Base-by-base conservation (phyloP, 2,888 invertebrate species). In the Fabriciana adippe region DNA sequence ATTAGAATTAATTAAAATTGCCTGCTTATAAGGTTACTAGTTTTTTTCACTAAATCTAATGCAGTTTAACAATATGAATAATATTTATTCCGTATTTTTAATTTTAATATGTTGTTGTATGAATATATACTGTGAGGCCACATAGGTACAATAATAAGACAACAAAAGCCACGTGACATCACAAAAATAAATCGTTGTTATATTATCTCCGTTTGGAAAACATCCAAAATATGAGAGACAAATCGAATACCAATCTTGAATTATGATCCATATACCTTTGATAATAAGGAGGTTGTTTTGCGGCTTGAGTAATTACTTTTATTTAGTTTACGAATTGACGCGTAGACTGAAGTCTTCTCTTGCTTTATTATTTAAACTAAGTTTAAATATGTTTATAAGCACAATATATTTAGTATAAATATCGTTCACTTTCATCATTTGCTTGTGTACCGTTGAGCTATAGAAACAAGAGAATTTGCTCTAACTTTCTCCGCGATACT, bases 161-260 rank as follows among this genome's bases (percentile, higher is more conserved):
- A 51, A 48, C 53, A 35, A 35, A 50, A 67, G 45, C 31, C 50
- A 56, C 56, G 45, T 41, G 45, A 68, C 18, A 48, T 16, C 45
- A 60, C 64, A 50, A 47, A 68, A 68, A 60, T 68, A 68, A 55
- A 60, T 16, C 18, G 51, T 55, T 55, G 54, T 16, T 41, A 66
- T 62, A 59, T 53, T 63, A 63, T 67, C 47, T 41, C 11, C 35
- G 18, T 59, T 68, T 68, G 67, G 67, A 68, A 35, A 60, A 47
- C 59, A 59, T 68, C 67, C 67, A 68, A 68, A 54, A 11, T 48
- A 57, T 31, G 54, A 16, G 50, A 16, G 16, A 16, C 26, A 26
- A 26, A 13, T 13, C 14, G 3, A 54, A 54, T 26, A 54, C 18
- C 18, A 21, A 18, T 54, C 14, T 54, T 54, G 54, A 18, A 54